These are phyloP conservation scores for Folsomia manolachei DNA, from an alignment of 2,888 invertebrate species.

Conservation along the genomic window DNA sequence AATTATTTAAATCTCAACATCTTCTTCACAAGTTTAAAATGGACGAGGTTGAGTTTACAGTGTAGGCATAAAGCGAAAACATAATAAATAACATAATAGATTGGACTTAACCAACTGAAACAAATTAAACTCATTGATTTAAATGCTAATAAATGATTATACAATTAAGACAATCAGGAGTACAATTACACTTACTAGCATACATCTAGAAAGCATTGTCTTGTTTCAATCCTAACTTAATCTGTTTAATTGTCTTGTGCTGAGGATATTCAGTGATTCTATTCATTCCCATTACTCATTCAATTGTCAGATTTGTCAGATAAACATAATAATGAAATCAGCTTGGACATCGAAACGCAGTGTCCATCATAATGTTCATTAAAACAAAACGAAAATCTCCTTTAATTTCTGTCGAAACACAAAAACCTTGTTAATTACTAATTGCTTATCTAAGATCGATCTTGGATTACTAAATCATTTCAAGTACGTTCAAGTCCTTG, in stretches of 20 bases:
- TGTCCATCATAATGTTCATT: not conserved
- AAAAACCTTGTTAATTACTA: too few relatives aligned
- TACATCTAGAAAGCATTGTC: not conserved
- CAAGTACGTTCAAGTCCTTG: too few relatives aligned
- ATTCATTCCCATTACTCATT: conserved; percentile 9
- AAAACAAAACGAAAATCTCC: too few relatives aligned
- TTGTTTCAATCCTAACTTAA: conserved; percentile 5
- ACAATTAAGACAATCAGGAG: conserved; percentile 1
- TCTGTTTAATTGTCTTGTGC: not conserved
- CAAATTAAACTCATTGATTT: conserved; percentile 40
- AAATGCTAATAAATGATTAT: conserved; percentile 37
- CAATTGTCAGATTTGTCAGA: conserved; percentile 8
- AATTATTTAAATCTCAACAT: not conserved
- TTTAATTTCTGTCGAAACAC: too few relatives aligned
- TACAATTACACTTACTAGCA: not conserved
- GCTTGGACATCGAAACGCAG: not conserved
- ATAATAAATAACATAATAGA: not conserved
- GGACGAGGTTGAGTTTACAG: not conserved
- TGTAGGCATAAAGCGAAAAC: not conserved
- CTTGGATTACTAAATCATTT: too few relatives aligned
- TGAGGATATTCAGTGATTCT: not conserved
- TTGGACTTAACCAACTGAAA: conserved; percentile 17
- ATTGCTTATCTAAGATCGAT: too few relatives aligned
- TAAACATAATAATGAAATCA: not conserved
- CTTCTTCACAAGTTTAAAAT: not conserved